Conservation (phyloP, 2,888 invertebrate species). For the Rhagonycha fulva region DNA sequence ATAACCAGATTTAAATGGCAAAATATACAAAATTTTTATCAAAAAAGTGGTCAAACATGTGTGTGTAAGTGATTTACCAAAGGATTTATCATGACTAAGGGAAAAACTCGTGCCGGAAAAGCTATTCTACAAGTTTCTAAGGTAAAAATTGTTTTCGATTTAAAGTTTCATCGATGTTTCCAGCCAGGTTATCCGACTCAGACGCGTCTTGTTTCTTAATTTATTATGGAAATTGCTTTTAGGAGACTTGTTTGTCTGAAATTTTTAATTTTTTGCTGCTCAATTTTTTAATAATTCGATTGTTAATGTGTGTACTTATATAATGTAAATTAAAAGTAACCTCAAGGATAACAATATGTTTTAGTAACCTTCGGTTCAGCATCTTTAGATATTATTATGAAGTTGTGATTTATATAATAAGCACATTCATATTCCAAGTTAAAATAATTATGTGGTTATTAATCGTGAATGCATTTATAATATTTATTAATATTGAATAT, state of each 20-base stretch:
- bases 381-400: not conserved
- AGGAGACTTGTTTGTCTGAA: not conserved
- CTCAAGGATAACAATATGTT: not conserved
- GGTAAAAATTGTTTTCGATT: conserved; percentile 56
- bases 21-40: conserved; percentile 46
- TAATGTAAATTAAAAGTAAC: not conserved
- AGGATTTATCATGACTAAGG: conserved; percentile 61
- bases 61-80: conserved; percentile 53
- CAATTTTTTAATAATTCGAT: not conserved
- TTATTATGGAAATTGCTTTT: not conserved
- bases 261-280: not conserved
- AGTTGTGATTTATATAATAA: not conserved
- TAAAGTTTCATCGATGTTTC: not conserved
- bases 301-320: not conserved
- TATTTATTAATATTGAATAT: not conserved
- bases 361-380: not conserved
- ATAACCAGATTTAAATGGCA: conserved; percentile 35
- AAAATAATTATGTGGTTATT: not conserved
- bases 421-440: not conserved
- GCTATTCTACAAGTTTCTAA: conserved; percentile 78
- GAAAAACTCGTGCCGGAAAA: conserved; percentile 61
- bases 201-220: not conserved
- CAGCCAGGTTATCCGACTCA: not conserved
- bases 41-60: conserved; percentile 44
- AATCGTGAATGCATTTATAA: not conserved